Evolutionary conservation across 2,888 invertebrate genomes (phyloP).

Genomic region (Tuta absoluta): DNA sequence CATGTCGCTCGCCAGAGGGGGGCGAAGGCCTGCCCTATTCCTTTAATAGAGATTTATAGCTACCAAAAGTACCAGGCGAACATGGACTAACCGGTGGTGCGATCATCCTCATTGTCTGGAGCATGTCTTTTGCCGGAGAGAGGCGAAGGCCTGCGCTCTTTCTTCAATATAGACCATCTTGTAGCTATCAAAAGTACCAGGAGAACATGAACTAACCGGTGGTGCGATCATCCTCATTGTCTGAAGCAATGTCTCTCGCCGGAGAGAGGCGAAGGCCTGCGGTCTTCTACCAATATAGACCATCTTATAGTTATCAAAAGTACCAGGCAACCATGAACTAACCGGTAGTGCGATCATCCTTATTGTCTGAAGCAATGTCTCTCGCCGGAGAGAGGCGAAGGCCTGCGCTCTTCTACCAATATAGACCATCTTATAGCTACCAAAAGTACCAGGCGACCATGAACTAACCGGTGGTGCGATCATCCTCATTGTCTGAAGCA

Average conservation of each 20-base stretch:
- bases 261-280: constrained; percentile 44
- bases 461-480: constrained; percentile 58
- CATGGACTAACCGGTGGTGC: constrained; percentile 53
- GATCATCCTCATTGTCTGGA: constrained; percentile 76
- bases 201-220: constrained; percentile 41
- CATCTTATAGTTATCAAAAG: too few relatives aligned
- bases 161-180: too few relatives aligned
- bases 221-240: constrained; percentile 76
- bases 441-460: not conserved
- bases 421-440: too few relatives aligned
- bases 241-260: constrained; percentile 78
- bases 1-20: constrained; percentile 74
- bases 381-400: constrained; percentile 75
- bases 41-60: too few relatives aligned
- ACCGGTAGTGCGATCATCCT: constrained; percentile 71
- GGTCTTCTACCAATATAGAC: too few relatives aligned
- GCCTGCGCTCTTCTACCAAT: constrained; percentile 70
- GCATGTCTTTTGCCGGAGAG: constrained; percentile 76
- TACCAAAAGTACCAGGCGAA: not conserved
- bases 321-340: constrained; percentile 20
- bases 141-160: too few relatives aligned
- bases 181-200: too few relatives aligned
- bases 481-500: constrained; percentile 77
- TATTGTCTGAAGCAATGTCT: constrained; percentile 78
- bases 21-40: too few relatives aligned